Evolutionary conservation across 1,140 invertebrate genomes (phyloP).

Genomic region (Leptoteleia sp.): DNA sequence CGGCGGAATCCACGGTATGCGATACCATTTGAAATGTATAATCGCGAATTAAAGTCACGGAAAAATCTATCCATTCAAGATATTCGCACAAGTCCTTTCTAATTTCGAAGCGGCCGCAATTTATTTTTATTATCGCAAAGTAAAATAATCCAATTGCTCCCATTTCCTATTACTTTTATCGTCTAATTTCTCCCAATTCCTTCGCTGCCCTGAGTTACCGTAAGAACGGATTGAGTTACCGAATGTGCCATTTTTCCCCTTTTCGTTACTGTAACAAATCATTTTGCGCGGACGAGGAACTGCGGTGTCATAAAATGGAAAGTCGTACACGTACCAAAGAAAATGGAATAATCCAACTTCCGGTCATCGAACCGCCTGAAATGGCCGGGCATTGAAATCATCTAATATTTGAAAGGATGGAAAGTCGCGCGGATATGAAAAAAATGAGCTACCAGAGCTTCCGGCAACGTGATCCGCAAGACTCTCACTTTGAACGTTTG

Average conservation of each 20-base stretch:
- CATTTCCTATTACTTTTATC: conserved; percentile 27
- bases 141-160: background rate
- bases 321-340: conserved; percentile 42
- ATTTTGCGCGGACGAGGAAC: conserved; percentile 24
- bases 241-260: too few relatives aligned
- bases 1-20: too few relatives aligned
- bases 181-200: conserved; percentile 46
- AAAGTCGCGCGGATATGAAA: conserved; percentile 68
- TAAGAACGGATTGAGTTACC: conserved; percentile 14
- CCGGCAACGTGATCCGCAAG: conserved; percentile 69
- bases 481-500: conserved; percentile 74
- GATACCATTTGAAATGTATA: too few relatives aligned
- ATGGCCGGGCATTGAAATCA: conserved; percentile 40
- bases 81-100: too few relatives aligned
- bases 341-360: conserved; percentile 61
- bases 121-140: too few relatives aligned
- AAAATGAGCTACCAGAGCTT: conserved; percentile 70
- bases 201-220: conserved; percentile 12
- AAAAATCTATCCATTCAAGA: too few relatives aligned
- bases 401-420: conserved; percentile 68
- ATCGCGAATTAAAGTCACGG: too few relatives aligned
- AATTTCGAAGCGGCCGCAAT: too few relatives aligned
- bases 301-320: conserved; percentile 64
- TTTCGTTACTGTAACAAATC: conserved; percentile 41
- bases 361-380: conserved; percentile 59